A percentile compares a stretch with the other conserved stretches of the same genome.
These are phyloP conservation scores for Drosophila buzzatii DNA, from an alignment of 2,888 invertebrate genomes.

Conservation along the genomic window DNA sequence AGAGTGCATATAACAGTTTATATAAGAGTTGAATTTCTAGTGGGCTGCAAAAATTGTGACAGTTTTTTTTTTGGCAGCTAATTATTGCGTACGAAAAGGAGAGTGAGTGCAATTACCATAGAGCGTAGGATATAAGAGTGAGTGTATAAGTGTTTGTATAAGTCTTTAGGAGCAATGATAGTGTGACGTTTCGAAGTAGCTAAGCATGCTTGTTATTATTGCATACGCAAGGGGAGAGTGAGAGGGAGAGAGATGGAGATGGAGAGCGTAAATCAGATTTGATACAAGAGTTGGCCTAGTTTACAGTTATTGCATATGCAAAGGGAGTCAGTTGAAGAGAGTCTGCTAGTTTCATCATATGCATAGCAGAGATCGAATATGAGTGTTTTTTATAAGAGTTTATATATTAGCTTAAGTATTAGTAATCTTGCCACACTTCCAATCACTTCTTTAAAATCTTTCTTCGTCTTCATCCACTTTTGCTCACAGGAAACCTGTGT, in stretches of 20 bases:
- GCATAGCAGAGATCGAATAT: background rate
- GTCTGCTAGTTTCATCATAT: background rate
- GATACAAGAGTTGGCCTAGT: background rate
- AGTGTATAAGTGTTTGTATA: background rate
- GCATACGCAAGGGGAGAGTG: slow-evolving; percentile 5
- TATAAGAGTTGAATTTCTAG: slow-evolving; percentile 48
- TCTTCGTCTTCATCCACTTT: slow-evolving; percentile 13
- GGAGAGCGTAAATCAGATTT: background rate
- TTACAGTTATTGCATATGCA: background rate
- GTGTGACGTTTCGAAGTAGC: slow-evolving; percentile 31
- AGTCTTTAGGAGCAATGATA: background rate
- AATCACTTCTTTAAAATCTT: slow-evolving; percentile 18
- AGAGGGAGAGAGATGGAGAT: background rate
- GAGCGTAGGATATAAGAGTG: background rate
- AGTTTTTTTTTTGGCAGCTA: slow-evolving; percentile 53
- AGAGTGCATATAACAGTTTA: slow-evolving; percentile 40
- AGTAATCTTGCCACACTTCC: background rate
- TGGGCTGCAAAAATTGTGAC: slow-evolving; percentile 8
- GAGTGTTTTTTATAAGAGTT: background rate
- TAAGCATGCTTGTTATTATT: slow-evolving; percentile 53
- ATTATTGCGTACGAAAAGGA: slow-evolving; percentile 48
- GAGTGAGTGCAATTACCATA: slow-evolving; percentile 13
- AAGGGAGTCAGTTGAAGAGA: background rate
- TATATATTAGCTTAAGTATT: background rate
- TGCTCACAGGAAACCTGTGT: slow-evolving; percentile 86